Conservation (phyloP, 2,113 vertebrate genomes). For the Coturnix japonica region DNA sequence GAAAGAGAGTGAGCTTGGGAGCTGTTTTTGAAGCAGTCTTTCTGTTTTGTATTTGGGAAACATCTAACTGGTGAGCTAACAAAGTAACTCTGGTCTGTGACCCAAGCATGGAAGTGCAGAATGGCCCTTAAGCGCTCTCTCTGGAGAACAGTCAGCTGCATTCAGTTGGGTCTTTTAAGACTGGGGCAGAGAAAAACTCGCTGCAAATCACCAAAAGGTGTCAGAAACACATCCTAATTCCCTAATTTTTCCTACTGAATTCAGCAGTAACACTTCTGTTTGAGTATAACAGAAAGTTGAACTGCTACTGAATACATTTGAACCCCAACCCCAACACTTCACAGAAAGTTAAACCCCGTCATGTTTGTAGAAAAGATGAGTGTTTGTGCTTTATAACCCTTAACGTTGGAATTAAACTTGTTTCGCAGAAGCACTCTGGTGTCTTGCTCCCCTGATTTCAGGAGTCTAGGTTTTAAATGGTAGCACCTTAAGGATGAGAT, state of each 20-base stretch:
- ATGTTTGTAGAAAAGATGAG: not conserved
- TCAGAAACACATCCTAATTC: not conserved
- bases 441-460: slow-evolving; percentile 25
- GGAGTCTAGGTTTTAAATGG: slow-evolving; percentile 4
- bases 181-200: not conserved
- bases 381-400: slow-evolving; percentile 12
- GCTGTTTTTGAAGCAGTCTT: not conserved
- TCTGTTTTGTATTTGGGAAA: slow-evolving; percentile 21
- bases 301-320: not conserved
- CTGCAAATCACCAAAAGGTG: not conserved
- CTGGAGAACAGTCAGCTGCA: not conserved
- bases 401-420: not conserved
- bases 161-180: slow-evolving; percentile 15
- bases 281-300: not conserved
- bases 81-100: slow-evolving; percentile 30
- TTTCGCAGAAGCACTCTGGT: slow-evolving; percentile 24
- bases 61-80: not conserved
- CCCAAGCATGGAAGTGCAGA: slow-evolving; percentile 16
- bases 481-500: not conserved
- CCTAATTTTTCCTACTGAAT: not conserved
- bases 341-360: not conserved
- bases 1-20: not conserved
- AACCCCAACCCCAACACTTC: not conserved
- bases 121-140: slow-evolving; percentile 27
- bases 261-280: slow-evolving; percentile 8